A percentile compares a stretch with the other conserved stretches of the same genome.
phyloP scores from a whole-genome alignment of 2,888 invertebrate genomes.

The Oligia strigilis region DNA sequence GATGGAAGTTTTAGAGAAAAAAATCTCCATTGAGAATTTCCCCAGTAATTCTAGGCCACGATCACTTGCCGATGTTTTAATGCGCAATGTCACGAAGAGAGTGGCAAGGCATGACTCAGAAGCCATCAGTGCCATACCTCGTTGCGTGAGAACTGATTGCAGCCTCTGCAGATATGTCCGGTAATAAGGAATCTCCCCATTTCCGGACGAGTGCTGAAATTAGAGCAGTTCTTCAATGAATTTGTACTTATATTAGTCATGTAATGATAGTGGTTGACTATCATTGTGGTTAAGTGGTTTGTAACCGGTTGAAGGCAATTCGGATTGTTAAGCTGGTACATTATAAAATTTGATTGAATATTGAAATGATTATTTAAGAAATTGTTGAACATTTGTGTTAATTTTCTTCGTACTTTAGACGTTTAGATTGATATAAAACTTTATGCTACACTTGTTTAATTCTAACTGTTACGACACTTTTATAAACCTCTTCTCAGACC shows the following conservation, averaged over 20 bases:
- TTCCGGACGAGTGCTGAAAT: conserved; percentile 63
- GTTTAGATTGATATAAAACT: neutral
- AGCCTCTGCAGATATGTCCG: conserved; percentile 56
- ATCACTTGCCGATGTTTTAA: conserved; percentile 27
- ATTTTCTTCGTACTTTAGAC: neutral
- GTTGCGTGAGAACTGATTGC: conserved; percentile 55
- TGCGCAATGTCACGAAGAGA: conserved; percentile 53
- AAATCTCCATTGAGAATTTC: conserved; percentile 33
- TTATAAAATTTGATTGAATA: neutral
- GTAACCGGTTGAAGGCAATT: conserved; percentile 22
- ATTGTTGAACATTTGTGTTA: neutral
- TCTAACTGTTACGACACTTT: neutral
- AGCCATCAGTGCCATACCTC: conserved; percentile 39
- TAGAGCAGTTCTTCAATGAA: conserved; percentile 47
- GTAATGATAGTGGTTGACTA: conserved; percentile 17
- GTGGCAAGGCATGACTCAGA: conserved; percentile 61
- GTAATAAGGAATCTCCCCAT: conserved; percentile 57
- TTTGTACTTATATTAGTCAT: conserved; percentile 49
- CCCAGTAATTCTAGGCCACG: conserved; percentile 54
- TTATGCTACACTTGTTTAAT: neutral
- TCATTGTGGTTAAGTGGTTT: conserved; percentile 33
- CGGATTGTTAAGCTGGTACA: neutral
- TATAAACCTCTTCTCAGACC: neutral
- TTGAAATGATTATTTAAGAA: neutral
- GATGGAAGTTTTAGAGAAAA: neutral